phyloP scores from a whole-genome alignment of 2,888 invertebrate species.

The Spatulosminthurus flaviceps region DNA sequence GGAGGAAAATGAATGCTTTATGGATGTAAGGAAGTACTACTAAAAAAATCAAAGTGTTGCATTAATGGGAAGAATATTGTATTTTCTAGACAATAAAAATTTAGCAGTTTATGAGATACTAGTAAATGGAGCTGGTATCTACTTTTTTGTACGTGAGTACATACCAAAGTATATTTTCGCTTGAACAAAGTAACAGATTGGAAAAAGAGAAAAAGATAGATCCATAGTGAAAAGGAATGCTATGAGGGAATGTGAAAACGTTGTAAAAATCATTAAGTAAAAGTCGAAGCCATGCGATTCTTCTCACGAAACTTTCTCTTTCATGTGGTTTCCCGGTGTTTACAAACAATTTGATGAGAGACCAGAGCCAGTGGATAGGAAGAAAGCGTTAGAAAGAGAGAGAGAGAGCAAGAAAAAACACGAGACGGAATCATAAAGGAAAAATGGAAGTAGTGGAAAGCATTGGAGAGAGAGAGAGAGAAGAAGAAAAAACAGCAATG shows the following conservation, averaged over 20 bases:
- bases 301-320: constrained; percentile 47
- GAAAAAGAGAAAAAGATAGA: neutral
- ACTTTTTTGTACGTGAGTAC: too few species aligned
- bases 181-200: neutral
- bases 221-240: neutral
- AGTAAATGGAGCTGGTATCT: too few species aligned
- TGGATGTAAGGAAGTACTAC: neutral
- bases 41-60: neutral
- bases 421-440: neutral
- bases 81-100: constrained; percentile 23
- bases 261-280: constrained; percentile 18
- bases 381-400: constrained; percentile 1
- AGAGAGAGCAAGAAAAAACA: neutral
- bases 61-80: neutral
- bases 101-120: constrained; percentile 2
- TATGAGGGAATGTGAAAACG: constrained; percentile 25
- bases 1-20: neutral
- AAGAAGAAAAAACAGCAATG: constrained; percentile 5
- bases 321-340: constrained; percentile 51
- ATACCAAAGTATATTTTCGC: too few species aligned
- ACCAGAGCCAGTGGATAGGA: neutral
- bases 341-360: constrained; percentile 50
- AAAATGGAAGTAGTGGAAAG: neutral
- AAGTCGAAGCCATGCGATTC: constrained; percentile 42
- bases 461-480: constrained; percentile 15